Evolutionary conservation across 2,113 vertebrate genomes (phyloP).

Genomic region (Laticauda laticaudata): DNA sequence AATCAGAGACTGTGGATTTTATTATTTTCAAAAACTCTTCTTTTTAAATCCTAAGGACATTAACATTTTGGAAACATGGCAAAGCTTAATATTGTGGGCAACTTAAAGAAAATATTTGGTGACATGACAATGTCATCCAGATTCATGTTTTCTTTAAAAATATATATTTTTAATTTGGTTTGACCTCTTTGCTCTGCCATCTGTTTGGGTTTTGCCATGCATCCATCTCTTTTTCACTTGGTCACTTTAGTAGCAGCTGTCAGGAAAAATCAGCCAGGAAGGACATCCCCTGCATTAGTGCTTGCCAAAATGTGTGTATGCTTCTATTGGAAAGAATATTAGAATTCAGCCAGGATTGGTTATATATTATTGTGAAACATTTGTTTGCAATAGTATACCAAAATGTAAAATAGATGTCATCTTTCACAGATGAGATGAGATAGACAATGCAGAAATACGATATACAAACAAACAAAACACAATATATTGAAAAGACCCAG

Average conservation of each 20-base stretch:
- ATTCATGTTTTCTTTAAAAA: not conserved
- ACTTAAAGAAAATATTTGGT: not conserved
- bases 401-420: not conserved
- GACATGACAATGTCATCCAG: not conserved
- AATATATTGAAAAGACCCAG: not conserved
- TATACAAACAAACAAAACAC: not conserved
- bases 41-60: not conserved
- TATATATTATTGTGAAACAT: not conserved
- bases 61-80: not conserved
- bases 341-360: not conserved
- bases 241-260: not conserved
- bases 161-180: not conserved
- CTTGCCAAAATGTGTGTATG: accelerated
- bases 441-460: not conserved
- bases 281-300: not conserved
- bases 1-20: not conserved
- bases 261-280: not conserved
- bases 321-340: not conserved
- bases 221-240: not conserved
- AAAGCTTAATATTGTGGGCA: constrained; percentile 1
- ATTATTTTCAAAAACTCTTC: not conserved
- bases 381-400: not conserved
- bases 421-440: not conserved
- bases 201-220: not conserved
- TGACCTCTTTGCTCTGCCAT: not conserved